Evolutionary conservation across 2,113 vertebrate species (phyloP), one percentile per base, ranked within the genome.

Genomic region (Chamaetylas fuelleborni): DNA sequence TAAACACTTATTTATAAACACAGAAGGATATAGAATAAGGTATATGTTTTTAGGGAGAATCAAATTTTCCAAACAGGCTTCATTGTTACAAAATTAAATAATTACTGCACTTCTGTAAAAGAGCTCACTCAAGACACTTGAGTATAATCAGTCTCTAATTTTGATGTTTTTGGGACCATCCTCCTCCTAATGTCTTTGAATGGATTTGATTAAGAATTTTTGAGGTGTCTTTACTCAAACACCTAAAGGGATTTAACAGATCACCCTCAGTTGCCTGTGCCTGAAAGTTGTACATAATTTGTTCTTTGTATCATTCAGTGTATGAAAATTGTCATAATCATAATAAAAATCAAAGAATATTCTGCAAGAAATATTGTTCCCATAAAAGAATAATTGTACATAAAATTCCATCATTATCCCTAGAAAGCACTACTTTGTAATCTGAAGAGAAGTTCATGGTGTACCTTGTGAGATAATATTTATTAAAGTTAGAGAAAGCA

Each of bases 61-160:
- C 5, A 48, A 1, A 54, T 28, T 69, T 69, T 82, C 34, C 18
- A 82, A 47, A 13, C 2, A 40, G 14, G 5, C 4, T 76, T 62
- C 92, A 72, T 64, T 82, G 76, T 89, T 81, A n/a, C 33, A 94
- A 95, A 94, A 76, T 56, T 57, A 84, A 88, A 58, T 76, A 93
- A 87, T 89, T 80, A 48, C n/a, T 91, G 14, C 42, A 85, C 93
- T 94, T 64, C 86, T 81, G 43, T 87, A n/a, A 86, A 88, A 89
- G 38, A 76, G 24, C 42, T 97, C 86, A 54, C 77, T 94, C 61
- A 92, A 61, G 26, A 79, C 58, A 88, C 57, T 91, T 67, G 22
- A 86, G 29, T 77, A 71, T 93, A 96, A 90, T 82, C 43, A 64
- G 10, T 25, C n/a, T 79, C 80, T 60, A 61, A 77, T 91, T 97